These are phyloP conservation scores for Sebastes hopkinsi DNA, from an alignment of 2,797 vertebrate species.

Conservation along the genomic window DNA sequence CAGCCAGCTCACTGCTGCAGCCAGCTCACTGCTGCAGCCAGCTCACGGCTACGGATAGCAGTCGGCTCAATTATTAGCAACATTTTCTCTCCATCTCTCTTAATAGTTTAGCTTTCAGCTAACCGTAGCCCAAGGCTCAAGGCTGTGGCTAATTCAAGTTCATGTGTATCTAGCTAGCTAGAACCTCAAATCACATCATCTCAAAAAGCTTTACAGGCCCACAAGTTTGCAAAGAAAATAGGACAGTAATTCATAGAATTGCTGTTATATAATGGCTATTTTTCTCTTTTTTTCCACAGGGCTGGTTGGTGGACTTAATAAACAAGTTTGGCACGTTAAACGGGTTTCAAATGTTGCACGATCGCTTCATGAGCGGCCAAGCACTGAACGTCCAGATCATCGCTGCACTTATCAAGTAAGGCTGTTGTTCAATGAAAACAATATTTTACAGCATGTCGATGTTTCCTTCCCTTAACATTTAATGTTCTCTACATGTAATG, in stretches of 20 bases:
- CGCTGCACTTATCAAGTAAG: conserved; percentile 99
- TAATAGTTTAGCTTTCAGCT: background rate
- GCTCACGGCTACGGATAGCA: background rate
- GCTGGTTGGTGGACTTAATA: conserved; percentile 99
- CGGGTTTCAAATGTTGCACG: conserved; percentile 99
- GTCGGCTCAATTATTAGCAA: background rate
- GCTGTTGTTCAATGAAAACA: background rate
- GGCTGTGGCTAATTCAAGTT: no score
- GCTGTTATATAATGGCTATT: no score
- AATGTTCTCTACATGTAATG: background rate
- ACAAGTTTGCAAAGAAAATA: background rate
- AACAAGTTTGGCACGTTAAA: conserved; percentile 99
- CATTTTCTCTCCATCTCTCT: background rate
- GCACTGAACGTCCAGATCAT: conserved; percentile 99
- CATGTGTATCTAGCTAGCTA: no score
- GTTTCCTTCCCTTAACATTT: background rate
- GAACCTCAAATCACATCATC: no score
- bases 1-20: no score
- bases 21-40: background rate
- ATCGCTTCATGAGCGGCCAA: conserved; percentile 98
- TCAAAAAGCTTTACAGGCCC: no score
- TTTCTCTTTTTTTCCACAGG: conserved; percentile 78
- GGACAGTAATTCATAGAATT: no score
- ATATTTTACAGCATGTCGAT: background rate
- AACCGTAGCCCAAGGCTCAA: no score